phyloP scores from a whole-genome alignment of 2,888 invertebrate species.

The Periphyllus acericola region DNA sequence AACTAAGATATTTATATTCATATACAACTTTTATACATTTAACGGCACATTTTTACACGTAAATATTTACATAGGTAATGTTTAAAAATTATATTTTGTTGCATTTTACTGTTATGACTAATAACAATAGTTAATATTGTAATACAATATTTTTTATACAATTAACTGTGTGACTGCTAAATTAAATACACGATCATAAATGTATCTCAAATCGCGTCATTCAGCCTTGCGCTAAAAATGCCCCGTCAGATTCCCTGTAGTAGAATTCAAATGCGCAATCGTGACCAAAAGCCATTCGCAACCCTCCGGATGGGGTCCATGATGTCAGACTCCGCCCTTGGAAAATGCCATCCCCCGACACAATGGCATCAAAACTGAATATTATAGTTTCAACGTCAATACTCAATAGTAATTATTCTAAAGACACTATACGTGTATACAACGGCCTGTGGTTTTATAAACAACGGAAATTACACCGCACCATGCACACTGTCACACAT shows the following conservation, averaged over 20 bases:
- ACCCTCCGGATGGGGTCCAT: conserved; percentile 28
- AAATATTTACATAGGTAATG: not conserved
- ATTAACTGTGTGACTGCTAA: not conserved
- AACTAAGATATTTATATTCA: not conserved
- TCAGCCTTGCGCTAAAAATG: not conserved
- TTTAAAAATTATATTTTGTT: not conserved
- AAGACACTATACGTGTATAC: not conserved
- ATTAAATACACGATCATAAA: not conserved
- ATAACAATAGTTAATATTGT: too few relatives aligned
- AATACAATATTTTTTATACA: not conserved
- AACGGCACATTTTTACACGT: not conserved
- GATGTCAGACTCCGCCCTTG: conserved; percentile 54
- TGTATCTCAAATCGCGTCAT: not conserved
- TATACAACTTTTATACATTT: not conserved
- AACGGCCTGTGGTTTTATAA: not conserved
- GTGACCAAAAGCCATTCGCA: conserved; percentile 40
- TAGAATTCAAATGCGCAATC: conserved; percentile 42
- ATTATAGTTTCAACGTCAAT: not conserved
- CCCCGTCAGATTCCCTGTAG: not conserved
- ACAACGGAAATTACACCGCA: conserved; percentile 20
- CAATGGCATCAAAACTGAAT: not conserved
- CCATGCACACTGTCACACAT: not conserved
- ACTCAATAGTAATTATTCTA: not conserved
- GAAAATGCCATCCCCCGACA: conserved; percentile 28
- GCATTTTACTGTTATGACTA: too few relatives aligned